Evolutionary conservation across 2,888 invertebrate genomes (phyloP), one percentile per base, ranked within the genome.

Genomic region (Branchellion lobata): DNA sequence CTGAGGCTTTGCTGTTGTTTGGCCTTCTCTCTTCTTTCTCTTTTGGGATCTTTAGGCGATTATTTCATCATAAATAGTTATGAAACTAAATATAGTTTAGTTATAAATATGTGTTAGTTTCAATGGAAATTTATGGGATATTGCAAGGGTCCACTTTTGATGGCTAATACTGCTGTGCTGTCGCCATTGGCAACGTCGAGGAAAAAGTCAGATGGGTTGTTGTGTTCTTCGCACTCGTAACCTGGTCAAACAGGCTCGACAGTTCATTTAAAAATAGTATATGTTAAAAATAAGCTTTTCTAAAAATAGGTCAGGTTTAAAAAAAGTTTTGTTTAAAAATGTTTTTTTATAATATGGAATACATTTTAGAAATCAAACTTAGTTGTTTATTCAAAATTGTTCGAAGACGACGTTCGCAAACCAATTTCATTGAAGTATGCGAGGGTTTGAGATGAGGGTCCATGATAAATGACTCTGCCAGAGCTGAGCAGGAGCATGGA

Each of bases 141-240:
- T n/a, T n/a, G n/a, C n/a, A n/a, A n/a, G n/a, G n/a, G n/a, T n/a
- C n/a, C 5, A 69, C 69, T 29, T 31, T 33, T 33, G 14, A 69
- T 5, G 29, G 69, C 69, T 29, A 34, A 11, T 18, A 78, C 36
- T 11, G 68, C 36, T 14, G 78, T 78, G 36, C 69, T 31, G 31
- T 79, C 81, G 27, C 86, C 87, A 81, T 85, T 85, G 80, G 86
- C 85, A 24, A 87, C 85, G 81, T 87, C 87, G 34, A 87, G 84
- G 83, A 87, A 86, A 82, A 87, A 87, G 81, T 87, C 87, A 0
- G 87, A 84, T 14, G 87, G 87, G 73, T 87, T 88, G 81, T 88
- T 86, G 81, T 86, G 85, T 79, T 85, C 85, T 81, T 87, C 86
- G 83, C 86, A 86, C 31, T 82, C 79, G 80, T 85, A 87, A 57